A percentile compares a stretch with the other conserved stretches of the same genome.
phyloP scores from a whole-genome alignment of 2,797 vertebrate species.

The Trachops cirrhosus region DNA sequence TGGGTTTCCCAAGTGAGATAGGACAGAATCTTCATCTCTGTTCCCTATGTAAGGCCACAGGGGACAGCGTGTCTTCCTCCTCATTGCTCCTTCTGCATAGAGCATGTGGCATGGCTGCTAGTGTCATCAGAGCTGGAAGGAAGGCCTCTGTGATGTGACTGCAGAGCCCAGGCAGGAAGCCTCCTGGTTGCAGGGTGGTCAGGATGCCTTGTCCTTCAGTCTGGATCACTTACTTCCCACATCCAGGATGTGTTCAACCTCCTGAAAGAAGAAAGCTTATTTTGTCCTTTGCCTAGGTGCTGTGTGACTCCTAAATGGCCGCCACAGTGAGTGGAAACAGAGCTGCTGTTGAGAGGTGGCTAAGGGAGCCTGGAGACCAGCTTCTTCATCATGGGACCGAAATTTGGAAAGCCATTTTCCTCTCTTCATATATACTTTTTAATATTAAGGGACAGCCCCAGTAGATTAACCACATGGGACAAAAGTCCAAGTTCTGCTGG shows the following conservation, averaged over 20 bases:
- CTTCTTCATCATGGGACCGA: neutral
- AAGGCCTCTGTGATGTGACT: neutral
- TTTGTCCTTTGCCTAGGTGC: neutral
- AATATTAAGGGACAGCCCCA: neutral
- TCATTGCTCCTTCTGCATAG: neutral
- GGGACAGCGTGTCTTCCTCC: neutral
- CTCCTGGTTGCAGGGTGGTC: neutral
- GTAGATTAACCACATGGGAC: neutral
- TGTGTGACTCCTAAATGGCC: neutral
- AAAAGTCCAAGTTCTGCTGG: neutral
- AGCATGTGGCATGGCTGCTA: neutral
- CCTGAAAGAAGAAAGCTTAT: conserved; percentile 7
- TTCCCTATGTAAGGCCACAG: conserved; percentile 19
- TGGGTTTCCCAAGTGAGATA: neutral
- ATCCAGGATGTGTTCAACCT: neutral
- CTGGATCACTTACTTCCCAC: neutral
- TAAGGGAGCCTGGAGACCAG: neutral
- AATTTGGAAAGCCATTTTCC: neutral
- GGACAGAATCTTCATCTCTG: neutral
- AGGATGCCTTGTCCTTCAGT: neutral
- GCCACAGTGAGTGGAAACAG: neutral
- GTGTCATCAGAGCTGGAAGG: neutral
- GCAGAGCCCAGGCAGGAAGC: neutral
- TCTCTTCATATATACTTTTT: neutral
- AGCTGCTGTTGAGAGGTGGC: neutral